Evolutionary conservation across 2,797 vertebrate genomes (phyloP), one percentile per base, ranked within the genome.

Genomic region (Nannoperca australis): DNA sequence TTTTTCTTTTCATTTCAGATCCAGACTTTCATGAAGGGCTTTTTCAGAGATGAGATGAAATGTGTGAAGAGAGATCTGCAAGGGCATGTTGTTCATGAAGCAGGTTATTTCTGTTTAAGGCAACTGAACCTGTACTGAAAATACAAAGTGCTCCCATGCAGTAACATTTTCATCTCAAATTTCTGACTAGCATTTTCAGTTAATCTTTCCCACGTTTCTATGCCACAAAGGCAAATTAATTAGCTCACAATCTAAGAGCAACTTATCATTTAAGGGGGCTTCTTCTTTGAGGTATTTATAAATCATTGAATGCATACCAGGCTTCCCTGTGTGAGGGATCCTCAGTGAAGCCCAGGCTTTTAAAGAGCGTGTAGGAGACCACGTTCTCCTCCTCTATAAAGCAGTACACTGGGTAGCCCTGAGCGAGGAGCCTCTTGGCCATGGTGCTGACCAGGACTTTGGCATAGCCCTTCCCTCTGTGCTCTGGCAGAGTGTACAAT

Each of bases 401-500:
- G 77, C 92, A 90, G 83, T 80, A 94, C 11, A 91, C 85, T 1
- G 91, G 94, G 82, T 82, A 90, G 7, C 90, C 92, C 49, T 84
- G 70, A 70, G 84, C 61, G 20, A 84, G 76, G 36, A 94, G 83
- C 11, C 38, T 92, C 76, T 78, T 90, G 22, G 91, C 86, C 89
- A 93, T 77, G 61, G 70, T 53, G 61, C 77, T 79, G 60, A 95
- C 53, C 69, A 94, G 53, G 27, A 85, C 49, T 83, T 93, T 93
- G 73, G 94, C 93, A 0, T 90, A 94, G 51, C 92, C 92, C 81
- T 93, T 94, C 34, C 90, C 77, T 42, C 93, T 88, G 88, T 95
- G 87, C 74, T 93, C 92, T 7, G 92, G 92, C 47, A 86, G 18
- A 4, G 93, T 94, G 65, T 93, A 90, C 84, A 95, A 42, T 20